Conservation (phyloP, 2,797 vertebrate species). For the Acrossocheilus fasciatus region DNA sequence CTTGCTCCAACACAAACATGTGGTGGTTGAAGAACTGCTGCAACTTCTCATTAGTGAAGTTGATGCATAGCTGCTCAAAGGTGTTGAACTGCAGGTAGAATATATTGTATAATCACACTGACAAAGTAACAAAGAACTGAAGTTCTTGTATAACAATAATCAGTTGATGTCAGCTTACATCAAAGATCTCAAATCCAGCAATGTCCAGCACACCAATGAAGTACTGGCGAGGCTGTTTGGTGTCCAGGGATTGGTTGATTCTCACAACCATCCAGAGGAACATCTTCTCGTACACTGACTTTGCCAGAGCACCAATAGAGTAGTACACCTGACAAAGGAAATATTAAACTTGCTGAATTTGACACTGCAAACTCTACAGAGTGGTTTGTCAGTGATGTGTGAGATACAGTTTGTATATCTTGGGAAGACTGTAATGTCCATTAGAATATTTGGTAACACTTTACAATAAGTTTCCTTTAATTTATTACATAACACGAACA, state of each 20-base stretch:
- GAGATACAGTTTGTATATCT: not conserved
- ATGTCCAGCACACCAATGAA: constrained; percentile 24
- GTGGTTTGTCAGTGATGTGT: not conserved
- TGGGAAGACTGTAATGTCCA: not conserved
- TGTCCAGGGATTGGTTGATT: constrained; percentile 82
- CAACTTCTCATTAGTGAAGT: constrained; percentile 79
- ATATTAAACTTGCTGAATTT: not conserved
- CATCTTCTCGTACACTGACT: constrained; percentile 84
- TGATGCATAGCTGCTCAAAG: constrained; percentile 74
- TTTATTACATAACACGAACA: no score
- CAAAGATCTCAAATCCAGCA: constrained; percentile 23
- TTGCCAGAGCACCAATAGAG: constrained; percentile 80
- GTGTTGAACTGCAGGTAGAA: constrained; percentile 67
- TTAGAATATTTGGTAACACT: constrained; percentile 62
- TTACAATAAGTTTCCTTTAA: no score
- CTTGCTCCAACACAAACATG: constrained; percentile 83
- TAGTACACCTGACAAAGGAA: constrained; percentile 58
- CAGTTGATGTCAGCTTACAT: not conserved
- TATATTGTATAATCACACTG: constrained; percentile 7
- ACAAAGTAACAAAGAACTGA: no score
- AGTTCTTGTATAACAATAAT: not conserved
- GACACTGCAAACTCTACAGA: not conserved
- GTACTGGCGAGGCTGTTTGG: constrained; percentile 64
- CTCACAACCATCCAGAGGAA: constrained; percentile 63
- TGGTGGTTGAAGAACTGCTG: constrained; percentile 89